These are phyloP conservation scores for Tor tambroides DNA, from an alignment of 2,113 vertebrate genomes.

Conservation along the genomic window DNA sequence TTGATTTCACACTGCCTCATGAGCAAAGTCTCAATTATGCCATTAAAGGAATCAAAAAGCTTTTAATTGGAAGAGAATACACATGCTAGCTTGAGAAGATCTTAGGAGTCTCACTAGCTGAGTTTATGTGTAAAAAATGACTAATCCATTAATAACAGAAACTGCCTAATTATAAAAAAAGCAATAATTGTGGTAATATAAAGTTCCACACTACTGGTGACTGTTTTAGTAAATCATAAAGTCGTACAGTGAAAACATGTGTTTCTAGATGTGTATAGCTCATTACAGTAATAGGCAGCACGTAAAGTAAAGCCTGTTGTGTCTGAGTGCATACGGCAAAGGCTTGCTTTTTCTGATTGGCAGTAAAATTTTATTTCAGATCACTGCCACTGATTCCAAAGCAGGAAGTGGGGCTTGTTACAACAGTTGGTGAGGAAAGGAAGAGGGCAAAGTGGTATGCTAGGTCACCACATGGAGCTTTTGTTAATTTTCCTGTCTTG, in stretches of 20 bases:
- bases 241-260: slow-evolving; percentile 49
- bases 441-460: slow-evolving; percentile 26
- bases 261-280: slow-evolving; percentile 37
- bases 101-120: neutral
- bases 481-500: slow-evolving; percentile 29
- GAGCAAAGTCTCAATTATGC: neutral
- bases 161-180: slow-evolving; percentile 1
- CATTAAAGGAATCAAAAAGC: neutral
- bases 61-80: neutral
- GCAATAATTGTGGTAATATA: slow-evolving; percentile 38
- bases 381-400: slow-evolving; percentile 46
- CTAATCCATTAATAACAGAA: neutral
- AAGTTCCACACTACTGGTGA: slow-evolving; percentile 21
- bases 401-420: slow-evolving; percentile 47
- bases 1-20: slow-evolving; percentile 5
- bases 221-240: slow-evolving; percentile 41
- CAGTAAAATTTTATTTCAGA: slow-evolving; percentile 58
- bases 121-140: neutral
- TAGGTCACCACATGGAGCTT: slow-evolving; percentile 28
- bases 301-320: neutral
- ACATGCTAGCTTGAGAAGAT: neutral
- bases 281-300: slow-evolving; percentile 43
- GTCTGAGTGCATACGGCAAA: slow-evolving; percentile 16
- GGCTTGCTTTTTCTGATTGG: slow-evolving; percentile 38
- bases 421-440: slow-evolving; percentile 25